Percentiles rank a stretch among this genome's conserved stretches.
phyloP scores from a whole-genome alignment of 2,888 invertebrate genomes.

The Sussaba pulchella region DNA sequence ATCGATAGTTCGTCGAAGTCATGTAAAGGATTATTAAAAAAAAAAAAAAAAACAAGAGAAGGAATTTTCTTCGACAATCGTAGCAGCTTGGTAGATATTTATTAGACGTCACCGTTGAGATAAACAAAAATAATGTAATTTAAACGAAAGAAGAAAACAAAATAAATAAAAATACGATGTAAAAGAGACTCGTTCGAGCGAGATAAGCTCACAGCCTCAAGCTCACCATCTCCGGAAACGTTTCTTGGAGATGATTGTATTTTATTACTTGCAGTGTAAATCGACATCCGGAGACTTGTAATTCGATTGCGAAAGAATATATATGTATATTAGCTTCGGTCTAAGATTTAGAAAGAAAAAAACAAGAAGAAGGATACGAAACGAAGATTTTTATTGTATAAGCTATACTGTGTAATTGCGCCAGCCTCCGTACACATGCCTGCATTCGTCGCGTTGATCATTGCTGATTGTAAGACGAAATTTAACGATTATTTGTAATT shows the following conservation, averaged over 20 bases:
- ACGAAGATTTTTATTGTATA: constrained; percentile 37
- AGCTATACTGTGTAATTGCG: constrained; percentile 45
- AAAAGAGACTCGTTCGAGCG: constrained; percentile 33
- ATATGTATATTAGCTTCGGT: constrained; percentile 41
- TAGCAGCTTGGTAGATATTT: constrained; percentile 72
- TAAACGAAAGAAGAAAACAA: too few species aligned
- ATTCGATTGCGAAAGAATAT: constrained; percentile 46
- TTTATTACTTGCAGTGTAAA: constrained; percentile 62
- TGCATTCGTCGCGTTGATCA: constrained; percentile 38
- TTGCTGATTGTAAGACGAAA: constrained; percentile 16
- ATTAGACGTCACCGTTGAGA: constrained; percentile 63
- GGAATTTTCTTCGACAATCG: constrained; percentile 59
- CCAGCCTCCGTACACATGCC: constrained; percentile 20
- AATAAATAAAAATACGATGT: too few species aligned
- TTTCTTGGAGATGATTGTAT: constrained; percentile 53
- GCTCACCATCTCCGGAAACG: neutral
- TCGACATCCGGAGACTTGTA: constrained; percentile 54
- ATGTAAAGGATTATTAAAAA: constrained; percentile 55
- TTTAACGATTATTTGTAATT: constrained; percentile 36
- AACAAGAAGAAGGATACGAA: too few species aligned
- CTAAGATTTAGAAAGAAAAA: too few species aligned
- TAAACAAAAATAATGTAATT: too few species aligned
- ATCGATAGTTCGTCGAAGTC: constrained; percentile 59
- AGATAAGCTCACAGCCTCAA: constrained; percentile 18
- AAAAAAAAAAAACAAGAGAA: neutral